Evolutionary conservation across 2,797 vertebrate genomes (phyloP), one percentile per base, ranked within the genome.

Genomic region (Sebastes paucispinis): DNA sequence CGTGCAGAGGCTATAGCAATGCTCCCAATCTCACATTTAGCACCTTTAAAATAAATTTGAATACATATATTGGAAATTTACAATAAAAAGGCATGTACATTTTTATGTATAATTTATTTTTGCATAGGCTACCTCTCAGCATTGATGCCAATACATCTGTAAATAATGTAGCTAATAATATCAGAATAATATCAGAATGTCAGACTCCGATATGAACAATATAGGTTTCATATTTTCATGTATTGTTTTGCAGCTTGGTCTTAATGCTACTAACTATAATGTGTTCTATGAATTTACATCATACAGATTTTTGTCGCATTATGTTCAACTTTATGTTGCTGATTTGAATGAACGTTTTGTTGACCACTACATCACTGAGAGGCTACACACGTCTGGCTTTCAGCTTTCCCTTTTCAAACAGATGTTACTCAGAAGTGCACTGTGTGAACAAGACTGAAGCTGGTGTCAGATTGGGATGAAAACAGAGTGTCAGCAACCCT

Each of bases 341-440:
- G 57, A 60, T 69, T 43, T 47, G 3, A 69, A 31, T 55, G 60
- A 71, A 73, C n/a, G 4, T 73, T 25, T 70, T 70, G 54, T 59
- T 55, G 13, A 62, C 77, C 80, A 72, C 62, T 79, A 73, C 81
- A 83, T 81, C 78, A 25, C 71, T 79, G 67, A 74, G 52, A 68
- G 36, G 81, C 81, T 73, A 64, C 47, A 67, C 39, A 34, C 6
- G 2, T 83, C 27, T 55, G 22, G 77, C 82, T 80, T 81, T 79
- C 43, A 60, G 82, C 73, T 77, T 69, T 54, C 14, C 69, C 24
- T 67, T 70, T 75, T 50, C 11, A 73, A 84, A 77, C 82, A 80
- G 83, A 88, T 59, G 75, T 91, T 91, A 90, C 88, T 94, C 93
- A 92, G 93, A 94, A 91, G 92, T 95, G 94, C 93, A 93, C 92